Base-by-base conservation (phyloP, 2,888 invertebrate genomes). In the Leptarthrus brevirostris region DNA sequence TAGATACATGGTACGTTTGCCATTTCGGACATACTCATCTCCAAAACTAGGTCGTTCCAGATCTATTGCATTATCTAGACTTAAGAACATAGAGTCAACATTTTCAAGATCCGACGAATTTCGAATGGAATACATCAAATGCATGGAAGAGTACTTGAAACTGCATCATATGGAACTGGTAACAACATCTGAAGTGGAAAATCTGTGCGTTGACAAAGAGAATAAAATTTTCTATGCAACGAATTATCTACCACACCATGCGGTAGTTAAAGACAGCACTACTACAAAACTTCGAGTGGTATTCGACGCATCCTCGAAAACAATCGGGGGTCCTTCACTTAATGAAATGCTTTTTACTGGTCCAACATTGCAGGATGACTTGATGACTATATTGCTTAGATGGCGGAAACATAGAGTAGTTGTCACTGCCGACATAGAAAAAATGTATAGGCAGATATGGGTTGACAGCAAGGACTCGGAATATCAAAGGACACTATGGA, bases 381-480 rank as follows among this genome's bases (percentile, higher is more conserved):
- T 58, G 36, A 34, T 56, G 24, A 26, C 26, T 5, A 24, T 54
- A 22, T 10, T 54, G 22, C 12, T 54, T 10, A 20, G 54, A 26
- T 56, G 22, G 10, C 56, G 56, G 12, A 56, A 14, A 26, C 18
- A 56, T 12, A n/a, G 10, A 26, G 22, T 56, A 12, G 54, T 54
- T 4, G 12, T 56, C 3, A 56, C 56, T 1, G 61, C 61, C 5
- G 36, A 61, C 20, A 61, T 61, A 5, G 30, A 61, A 22, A 61
- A 61, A 40, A 61, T 36, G 36, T 36, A 40, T 20, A 34, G 40
- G 2, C 36, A 58, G 12, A 36, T 58, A 8, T 1, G 5, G 22
- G 18, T 58, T 10, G 8, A 58, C 16, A 18, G 36, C 3, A 3
- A 36, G 1, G 36, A 54, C n/a, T 16, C 14, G 14, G 26, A 56